These are phyloP conservation scores for Sepiola atlantica DNA, from an alignment of 2,888 invertebrate genomes.

Conservation along the genomic window DNA sequence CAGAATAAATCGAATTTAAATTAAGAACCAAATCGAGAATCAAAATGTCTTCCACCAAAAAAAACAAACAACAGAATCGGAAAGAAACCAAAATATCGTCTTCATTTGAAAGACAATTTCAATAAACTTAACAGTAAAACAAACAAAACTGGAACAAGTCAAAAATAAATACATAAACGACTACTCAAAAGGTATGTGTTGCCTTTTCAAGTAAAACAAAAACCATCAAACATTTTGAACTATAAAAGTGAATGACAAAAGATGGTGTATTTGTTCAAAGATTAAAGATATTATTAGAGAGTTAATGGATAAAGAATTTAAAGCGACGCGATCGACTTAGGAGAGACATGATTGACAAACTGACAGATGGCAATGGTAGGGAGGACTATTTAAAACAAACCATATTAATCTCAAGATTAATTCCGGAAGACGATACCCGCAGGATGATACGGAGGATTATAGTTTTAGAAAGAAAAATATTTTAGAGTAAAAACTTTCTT, in stretches of 20 bases:
- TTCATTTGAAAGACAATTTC: slow-evolving; percentile 19
- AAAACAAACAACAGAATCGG: too few species aligned
- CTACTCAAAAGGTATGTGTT: background rate
- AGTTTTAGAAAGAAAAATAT: background rate
- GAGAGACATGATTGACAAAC: slow-evolving; percentile 12
- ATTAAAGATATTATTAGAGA: slow-evolving; percentile 32
- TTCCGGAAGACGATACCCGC: background rate
- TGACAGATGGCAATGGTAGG: background rate
- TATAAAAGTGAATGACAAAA: background rate
- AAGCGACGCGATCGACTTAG: background rate
- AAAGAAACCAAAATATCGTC: background rate
- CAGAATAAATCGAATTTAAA: background rate
- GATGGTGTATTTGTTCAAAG: background rate
- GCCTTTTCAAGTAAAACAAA: background rate
- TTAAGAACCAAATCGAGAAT: background rate
- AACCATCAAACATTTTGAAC: background rate
- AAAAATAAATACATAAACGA: background rate
- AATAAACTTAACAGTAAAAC: background rate
- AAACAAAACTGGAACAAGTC: background rate
- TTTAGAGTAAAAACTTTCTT: background rate
- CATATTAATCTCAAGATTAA: background rate
- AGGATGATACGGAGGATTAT: background rate
- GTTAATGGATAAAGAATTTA: background rate
- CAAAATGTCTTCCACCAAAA: background rate
- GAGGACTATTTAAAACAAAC: slow-evolving; percentile 23